Conservation (phyloP, 2,113 vertebrate species). For the Oreotrochilus melanogaster region DNA sequence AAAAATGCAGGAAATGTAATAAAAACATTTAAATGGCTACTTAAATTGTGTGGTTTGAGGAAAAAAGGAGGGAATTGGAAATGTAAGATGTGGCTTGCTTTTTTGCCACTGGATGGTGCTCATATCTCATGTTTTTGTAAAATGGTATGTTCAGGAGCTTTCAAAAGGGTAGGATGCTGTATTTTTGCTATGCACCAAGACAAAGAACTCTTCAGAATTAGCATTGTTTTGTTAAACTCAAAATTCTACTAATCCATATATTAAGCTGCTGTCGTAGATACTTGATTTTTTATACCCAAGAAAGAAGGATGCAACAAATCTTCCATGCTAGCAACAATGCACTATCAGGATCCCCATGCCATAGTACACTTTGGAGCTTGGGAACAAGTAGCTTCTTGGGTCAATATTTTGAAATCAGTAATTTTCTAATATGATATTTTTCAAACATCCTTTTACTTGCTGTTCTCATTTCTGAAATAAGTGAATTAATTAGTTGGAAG, state of each 20-base stretch:
- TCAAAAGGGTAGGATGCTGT: background rate
- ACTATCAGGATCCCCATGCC: background rate
- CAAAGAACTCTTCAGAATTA: background rate
- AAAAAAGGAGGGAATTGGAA: background rate
- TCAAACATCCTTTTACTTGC: background rate
- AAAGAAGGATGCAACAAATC: background rate
- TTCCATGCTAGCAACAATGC: background rate
- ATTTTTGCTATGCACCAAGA: background rate
- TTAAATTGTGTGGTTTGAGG: background rate
- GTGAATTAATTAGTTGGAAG: background rate
- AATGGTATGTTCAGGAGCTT: rapidly evolving
- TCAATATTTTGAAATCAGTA: background rate
- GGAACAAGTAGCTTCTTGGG: background rate
- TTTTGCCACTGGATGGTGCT: constrained; percentile 49
- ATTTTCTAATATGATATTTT: background rate
- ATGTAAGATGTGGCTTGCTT: background rate
- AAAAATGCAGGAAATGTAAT: background rate
- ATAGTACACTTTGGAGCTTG: background rate
- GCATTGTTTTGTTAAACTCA: background rate
- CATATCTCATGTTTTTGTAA: background rate
- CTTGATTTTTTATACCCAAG: background rate
- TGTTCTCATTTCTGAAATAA: background rate
- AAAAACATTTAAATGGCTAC: background rate
- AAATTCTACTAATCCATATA: background rate
- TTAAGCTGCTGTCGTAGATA: background rate